phyloP scores from a whole-genome alignment of 2,888 invertebrate species.

The Chirona hameri region DNA sequence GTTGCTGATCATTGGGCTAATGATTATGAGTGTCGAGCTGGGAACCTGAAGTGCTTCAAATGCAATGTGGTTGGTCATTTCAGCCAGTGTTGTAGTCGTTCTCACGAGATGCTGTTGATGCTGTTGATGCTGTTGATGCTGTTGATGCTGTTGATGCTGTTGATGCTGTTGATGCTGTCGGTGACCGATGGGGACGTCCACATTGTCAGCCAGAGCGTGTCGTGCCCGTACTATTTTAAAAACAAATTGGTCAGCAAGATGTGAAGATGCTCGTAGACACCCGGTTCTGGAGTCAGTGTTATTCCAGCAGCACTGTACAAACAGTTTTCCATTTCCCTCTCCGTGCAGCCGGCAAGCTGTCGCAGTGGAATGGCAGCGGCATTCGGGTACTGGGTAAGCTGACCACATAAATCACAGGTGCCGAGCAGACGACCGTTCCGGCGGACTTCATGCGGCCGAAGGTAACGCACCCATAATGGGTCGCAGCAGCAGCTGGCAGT shows the following conservation, averaged over 20 bases:
- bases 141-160: no score
- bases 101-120: no score
- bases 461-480: neutral
- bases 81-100: no score
- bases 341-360: neutral
- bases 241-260: neutral
- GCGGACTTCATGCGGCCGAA: neutral
- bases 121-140: no score
- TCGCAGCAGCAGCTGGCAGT: neutral
- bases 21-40: neutral
- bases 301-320: neutral
- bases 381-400: neutral
- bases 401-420: neutral
- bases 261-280: neutral
- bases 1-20: neutral
- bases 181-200: no score
- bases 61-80: no score
- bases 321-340: neutral
- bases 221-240: no score
- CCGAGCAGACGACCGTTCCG: neutral
- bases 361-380: neutral
- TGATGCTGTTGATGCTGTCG: no score
- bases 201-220: no score
- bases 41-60: no score
- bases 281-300: neutral